Percentiles rank a stretch among this genome's conserved stretches.
These are phyloP conservation scores for Aquatica leii DNA, from an alignment of 2,888 invertebrate genomes.

Conservation along the genomic window DNA sequence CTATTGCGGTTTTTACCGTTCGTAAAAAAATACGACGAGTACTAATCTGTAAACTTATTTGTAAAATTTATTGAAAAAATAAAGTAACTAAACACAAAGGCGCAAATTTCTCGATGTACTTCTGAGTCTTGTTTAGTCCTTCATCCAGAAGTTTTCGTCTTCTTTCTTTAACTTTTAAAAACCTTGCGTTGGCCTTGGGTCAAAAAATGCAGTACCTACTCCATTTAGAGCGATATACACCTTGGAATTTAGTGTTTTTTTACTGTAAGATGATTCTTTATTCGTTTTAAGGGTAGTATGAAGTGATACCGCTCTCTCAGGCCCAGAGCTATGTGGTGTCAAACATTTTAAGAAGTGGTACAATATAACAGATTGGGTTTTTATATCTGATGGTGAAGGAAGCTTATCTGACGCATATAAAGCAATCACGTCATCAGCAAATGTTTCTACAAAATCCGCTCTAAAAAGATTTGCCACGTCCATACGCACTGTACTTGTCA, in stretches of 20 bases:
- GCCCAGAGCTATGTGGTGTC: neutral
- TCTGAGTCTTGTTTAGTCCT: neutral
- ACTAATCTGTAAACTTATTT: too few relatives aligned
- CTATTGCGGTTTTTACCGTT: too few relatives aligned
- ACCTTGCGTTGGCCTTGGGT: neutral
- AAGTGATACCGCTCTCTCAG: neutral
- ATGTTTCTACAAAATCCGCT: neutral
- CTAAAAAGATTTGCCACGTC: neutral
- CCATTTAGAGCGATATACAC: too few relatives aligned
- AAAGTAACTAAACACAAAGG: neutral
- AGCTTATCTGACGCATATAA: neutral
- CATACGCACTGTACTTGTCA: neutral
- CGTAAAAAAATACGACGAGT: too few relatives aligned
- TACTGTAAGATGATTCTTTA: too few relatives aligned
- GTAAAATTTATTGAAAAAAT: too few relatives aligned
- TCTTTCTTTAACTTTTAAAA: too few relatives aligned
- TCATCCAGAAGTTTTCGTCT: neutral
- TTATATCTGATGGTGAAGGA: too few relatives aligned
- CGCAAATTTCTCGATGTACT: neutral
- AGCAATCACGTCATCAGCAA: too few relatives aligned
- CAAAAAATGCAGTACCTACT: neutral
- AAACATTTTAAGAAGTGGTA: conserved; percentile 5
- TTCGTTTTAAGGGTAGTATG: neutral
- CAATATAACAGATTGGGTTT: neutral
- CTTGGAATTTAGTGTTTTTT: too few relatives aligned